Evolutionary conservation across 92 coral and sea anemone genomes (phyloP), one percentile per base, ranked within the genome.

Genomic region (Palythoa grandis): DNA sequence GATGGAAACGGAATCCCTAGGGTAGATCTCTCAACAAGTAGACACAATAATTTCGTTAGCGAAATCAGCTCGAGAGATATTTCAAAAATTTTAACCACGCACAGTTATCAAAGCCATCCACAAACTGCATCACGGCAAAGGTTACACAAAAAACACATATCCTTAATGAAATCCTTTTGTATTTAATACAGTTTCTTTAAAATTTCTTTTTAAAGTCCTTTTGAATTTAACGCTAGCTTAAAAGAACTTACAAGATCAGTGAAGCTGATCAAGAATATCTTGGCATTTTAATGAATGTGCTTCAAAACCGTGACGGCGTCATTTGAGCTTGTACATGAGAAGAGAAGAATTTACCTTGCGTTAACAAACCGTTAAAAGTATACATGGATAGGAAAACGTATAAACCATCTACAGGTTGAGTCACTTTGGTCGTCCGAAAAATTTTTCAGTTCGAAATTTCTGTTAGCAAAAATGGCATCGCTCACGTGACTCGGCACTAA

Each of bases 281-380:
- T 57, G 11, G 17, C 63, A 57, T 13, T 8, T 57, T 11, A 57
- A 57, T 57, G 0, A 57, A 57, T 29, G 74, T 69, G 74, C 74
- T 69, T 40, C 39, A 0, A 69, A 72, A 72, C 56, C 25, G 56
- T 72, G 77, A 72, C 75, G 75, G 75, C 54, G 77, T 40, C 77
- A 37, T 72, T 72, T 72, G 11, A 72, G 77, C 56, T 72, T 72
- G 35, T 72, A 1, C 56, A 72, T 37, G 39, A 72, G 76, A 72
- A 72, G 0, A 40, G 77, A 69, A 24, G 17, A 24, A 69, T 69
- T 69, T 69, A 69, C 47, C 43, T 24, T 40, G 40, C 29, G 19
- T 69, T 0, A 69, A 69, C 73, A 69, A 22, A 14, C 73, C 11
- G 7, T 69, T 69, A 69, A 1, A 23, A 68, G 17, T 5, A 68